Evolutionary conservation across 2,113 vertebrate genomes (phyloP).

Genomic region (Laticauda colubrina): DNA sequence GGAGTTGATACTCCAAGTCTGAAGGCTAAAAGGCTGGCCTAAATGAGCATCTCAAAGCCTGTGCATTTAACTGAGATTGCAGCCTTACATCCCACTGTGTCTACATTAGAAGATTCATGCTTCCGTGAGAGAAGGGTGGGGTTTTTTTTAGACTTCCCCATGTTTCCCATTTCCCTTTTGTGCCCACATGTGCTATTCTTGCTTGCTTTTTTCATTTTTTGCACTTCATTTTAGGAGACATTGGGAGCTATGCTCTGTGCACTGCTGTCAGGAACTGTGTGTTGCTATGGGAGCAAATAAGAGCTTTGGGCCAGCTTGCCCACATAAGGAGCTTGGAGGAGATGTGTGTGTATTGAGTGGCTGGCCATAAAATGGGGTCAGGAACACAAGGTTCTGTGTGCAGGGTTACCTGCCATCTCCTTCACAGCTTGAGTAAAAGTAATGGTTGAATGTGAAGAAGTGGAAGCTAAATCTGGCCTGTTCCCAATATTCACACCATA

Average conservation of each 20-base stretch:
- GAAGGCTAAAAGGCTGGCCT: neutral
- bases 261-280: neutral
- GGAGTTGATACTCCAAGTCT: neutral
- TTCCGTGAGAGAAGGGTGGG: neutral
- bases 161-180: neutral
- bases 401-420: neutral
- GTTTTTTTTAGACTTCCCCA: neutral
- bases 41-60: neutral
- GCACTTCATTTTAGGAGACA: neutral
- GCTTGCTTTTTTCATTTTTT: neutral
- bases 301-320: conserved; percentile 1
- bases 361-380: neutral
- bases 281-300: conserved; percentile 10
- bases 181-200: neutral
- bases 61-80: too few species aligned
- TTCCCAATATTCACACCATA: neutral
- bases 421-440: neutral
- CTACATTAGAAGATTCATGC: neutral
- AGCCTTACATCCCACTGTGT: neutral
- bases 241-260: neutral
- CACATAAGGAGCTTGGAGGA: fast-evolving
- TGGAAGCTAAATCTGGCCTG: neutral
- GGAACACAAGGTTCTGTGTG: fast-evolving
- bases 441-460: neutral
- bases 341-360: fast-evolving